Evolutionary conservation across 2,888 invertebrate genomes (phyloP).

Genomic region (Eupithecia tripunctaria): DNA sequence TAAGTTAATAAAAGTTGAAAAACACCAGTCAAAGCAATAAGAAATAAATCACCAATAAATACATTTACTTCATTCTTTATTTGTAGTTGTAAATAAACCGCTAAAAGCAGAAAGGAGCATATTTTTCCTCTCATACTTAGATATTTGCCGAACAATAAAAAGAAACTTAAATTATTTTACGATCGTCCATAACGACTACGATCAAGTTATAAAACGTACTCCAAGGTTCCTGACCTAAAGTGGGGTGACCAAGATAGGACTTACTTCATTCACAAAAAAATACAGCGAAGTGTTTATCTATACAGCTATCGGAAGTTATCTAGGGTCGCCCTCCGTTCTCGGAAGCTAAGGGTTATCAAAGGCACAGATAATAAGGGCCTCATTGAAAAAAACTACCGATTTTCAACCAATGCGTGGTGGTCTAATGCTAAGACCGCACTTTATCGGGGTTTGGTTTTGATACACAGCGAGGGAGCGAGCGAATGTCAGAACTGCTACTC

Average conservation of each 20-base stretch:
- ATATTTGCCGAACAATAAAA: not conserved
- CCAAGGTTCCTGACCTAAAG: slow-evolving; percentile 6
- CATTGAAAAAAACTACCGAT: slow-evolving; percentile 31
- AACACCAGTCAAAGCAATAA: not conserved
- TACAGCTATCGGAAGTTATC: slow-evolving; percentile 59
- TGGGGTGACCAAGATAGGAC: not conserved
- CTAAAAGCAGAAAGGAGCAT: not conserved
- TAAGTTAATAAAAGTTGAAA: not conserved
- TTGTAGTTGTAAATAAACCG: not conserved
- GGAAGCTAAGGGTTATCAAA: slow-evolving; percentile 63
- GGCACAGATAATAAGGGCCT: slow-evolving; percentile 24
- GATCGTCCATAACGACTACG: slow-evolving; percentile 12
- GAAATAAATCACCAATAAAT: not conserved
- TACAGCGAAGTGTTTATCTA: slow-evolving; percentile 43
- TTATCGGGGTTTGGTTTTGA: not conserved
- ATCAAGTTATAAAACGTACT: slow-evolving; percentile 19
- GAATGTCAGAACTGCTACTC: not conserved
- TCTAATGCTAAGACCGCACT: not conserved
- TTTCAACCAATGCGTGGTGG: slow-evolving; percentile 9
- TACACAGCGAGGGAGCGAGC: not conserved
- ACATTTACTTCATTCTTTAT: not conserved
- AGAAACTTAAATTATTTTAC: slow-evolving; percentile 4
- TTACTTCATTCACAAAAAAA: slow-evolving; percentile 55
- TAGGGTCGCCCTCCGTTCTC: slow-evolving; percentile 58
- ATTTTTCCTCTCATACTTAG: not conserved